Evolutionary conservation across 2,888 invertebrate species (phyloP).

Genomic region (Trichogramma evanescens): DNA sequence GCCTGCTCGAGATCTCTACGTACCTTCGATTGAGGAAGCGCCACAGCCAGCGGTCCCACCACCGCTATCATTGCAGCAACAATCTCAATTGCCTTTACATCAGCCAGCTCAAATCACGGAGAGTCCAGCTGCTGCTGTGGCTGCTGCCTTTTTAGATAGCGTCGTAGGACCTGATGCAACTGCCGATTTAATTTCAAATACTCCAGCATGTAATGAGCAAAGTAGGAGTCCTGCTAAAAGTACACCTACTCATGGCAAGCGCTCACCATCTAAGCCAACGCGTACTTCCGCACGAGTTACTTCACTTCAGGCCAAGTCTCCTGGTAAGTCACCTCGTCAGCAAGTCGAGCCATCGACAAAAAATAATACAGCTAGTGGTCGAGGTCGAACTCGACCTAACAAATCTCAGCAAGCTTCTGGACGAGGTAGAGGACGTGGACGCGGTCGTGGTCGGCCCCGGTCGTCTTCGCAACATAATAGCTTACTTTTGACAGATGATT

Average conservation of each 20-base stretch:
- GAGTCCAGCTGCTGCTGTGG: constrained; percentile 11
- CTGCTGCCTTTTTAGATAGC: constrained; percentile 13
- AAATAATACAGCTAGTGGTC: constrained; percentile 35
- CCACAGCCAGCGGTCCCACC: constrained; percentile 21
- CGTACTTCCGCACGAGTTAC: constrained; percentile 59
- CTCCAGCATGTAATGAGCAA: constrained; percentile 6
- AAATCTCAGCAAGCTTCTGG: constrained; percentile 39
- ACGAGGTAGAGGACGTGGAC: constrained; percentile 39
- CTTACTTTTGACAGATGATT: constrained; percentile 54
- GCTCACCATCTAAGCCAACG: constrained; percentile 55
- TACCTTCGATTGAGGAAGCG: constrained; percentile 4
- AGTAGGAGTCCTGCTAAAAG: constrained; percentile 11
- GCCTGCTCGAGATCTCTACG: constrained; percentile 34
- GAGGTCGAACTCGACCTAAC: constrained; percentile 49
- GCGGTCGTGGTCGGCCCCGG: constrained; percentile 48
- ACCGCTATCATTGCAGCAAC: neutral
- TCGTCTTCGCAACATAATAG: constrained; percentile 26
- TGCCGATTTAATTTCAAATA: constrained; percentile 8
- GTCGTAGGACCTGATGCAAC: neutral
- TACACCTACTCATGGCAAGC: constrained; percentile 46
- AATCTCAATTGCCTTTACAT: constrained; percentile 24
- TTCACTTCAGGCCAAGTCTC: constrained; percentile 58
- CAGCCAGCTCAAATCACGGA: constrained; percentile 6
- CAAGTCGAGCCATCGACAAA: constrained; percentile 34
- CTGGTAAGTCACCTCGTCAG: constrained; percentile 55